phyloP scores from a whole-genome alignment of 2,113 vertebrate genomes.

The Pampusana beccarii region DNA sequence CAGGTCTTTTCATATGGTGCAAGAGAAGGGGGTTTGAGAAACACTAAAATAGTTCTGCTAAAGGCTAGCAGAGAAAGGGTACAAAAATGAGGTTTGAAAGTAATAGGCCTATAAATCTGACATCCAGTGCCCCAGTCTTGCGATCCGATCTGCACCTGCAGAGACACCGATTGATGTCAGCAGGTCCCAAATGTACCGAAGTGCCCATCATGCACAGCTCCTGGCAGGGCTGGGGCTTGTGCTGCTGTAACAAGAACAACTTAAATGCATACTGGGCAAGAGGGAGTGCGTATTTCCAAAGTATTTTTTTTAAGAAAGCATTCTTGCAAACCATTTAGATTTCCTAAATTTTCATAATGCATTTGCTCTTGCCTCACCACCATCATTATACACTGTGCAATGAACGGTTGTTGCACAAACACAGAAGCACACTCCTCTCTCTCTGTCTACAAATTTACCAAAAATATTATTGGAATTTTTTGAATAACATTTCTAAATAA shows the following conservation, averaged over 20 bases:
- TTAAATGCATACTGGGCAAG: fast-evolving
- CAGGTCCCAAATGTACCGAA: fast-evolving
- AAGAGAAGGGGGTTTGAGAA: neutral
- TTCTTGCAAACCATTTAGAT: neutral
- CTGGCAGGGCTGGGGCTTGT: neutral
- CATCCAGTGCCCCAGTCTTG: neutral
- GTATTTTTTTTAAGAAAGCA: neutral
- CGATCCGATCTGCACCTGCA: neutral
- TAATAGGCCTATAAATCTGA: constrained; percentile 62
- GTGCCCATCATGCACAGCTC: fast-evolving
- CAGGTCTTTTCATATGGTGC: neutral
- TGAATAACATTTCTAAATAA: neutral
- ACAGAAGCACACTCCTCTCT: fast-evolving
- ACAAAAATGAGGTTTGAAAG: constrained; percentile 18
- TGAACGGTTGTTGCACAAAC: neutral
- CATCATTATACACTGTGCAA: fast-evolving
- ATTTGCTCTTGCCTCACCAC: neutral
- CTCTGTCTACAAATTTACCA: neutral
- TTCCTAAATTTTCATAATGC: neutral
- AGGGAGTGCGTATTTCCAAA: fast-evolving
- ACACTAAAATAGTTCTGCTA: neutral
- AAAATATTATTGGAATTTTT: neutral
- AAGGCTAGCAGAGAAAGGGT: neutral
- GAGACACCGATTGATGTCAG: neutral
- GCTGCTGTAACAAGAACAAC: neutral